Evolutionary conservation across 2,888 invertebrate genomes (phyloP).

Genomic region (Lepetodrilus schrolli): DNA sequence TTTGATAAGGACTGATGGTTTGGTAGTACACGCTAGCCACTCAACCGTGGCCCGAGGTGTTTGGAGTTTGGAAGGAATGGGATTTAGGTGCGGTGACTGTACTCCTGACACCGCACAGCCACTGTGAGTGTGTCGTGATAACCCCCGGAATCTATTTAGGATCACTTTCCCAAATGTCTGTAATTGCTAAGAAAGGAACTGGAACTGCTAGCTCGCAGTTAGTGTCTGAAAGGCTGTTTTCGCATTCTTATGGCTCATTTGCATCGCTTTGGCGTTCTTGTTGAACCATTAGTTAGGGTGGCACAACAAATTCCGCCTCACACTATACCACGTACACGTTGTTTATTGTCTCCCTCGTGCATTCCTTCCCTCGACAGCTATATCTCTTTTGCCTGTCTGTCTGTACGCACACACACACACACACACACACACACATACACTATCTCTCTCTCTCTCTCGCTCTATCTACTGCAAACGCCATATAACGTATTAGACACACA

Average conservation of each 20-base stretch:
- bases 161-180: background rate
- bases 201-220: background rate
- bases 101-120: no score
- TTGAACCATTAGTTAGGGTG: slow-evolving; percentile 1
- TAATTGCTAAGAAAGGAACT: slow-evolving; percentile 9
- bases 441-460: no score
- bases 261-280: background rate
- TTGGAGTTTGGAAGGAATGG: background rate
- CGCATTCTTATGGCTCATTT: slow-evolving; percentile 13
- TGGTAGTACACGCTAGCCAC: background rate
- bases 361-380: no score
- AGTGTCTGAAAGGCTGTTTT: slow-evolving; percentile 13
- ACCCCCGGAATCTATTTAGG: background rate
- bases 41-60: background rate
- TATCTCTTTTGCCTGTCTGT: no score
- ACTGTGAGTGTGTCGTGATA: background rate
- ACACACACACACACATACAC: no score
- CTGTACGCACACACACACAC: no score
- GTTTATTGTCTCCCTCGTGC: no score
- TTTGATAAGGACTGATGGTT: background rate
- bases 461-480: no score
- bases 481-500: no score
- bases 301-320: background rate
- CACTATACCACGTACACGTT: no score
- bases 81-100: background rate